Evolutionary conservation across 2,113 vertebrate genomes (phyloP).

Genomic region (Eolophus roseicapilla): DNA sequence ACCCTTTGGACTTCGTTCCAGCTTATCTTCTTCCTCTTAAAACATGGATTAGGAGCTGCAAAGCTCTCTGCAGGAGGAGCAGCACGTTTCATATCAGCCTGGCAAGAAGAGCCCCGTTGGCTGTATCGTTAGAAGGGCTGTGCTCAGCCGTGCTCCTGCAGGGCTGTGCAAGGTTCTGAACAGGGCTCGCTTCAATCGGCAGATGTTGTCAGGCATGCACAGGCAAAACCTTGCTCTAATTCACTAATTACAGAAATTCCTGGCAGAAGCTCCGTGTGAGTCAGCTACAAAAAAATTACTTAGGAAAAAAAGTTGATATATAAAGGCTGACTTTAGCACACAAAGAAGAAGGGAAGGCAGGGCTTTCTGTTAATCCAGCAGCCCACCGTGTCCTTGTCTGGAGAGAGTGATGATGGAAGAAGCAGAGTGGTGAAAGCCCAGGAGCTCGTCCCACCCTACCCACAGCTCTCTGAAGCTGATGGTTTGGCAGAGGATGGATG

Average conservation of each 20-base stretch:
- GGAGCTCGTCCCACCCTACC: neutral
- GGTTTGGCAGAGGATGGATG: neutral
- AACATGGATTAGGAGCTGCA: neutral
- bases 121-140: neutral
- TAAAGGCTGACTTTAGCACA: conserved; percentile 49
- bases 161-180: neutral
- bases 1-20: neutral
- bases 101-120: neutral
- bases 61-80: neutral
- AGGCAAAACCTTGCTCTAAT: conserved; percentile 67
- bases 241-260: conserved; percentile 76
- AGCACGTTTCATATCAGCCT: rapidly evolving
- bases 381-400: neutral
- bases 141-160: neutral
- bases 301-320: conserved; percentile 22
- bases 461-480: neutral
- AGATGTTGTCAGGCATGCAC: conserved; percentile 70
- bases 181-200: conserved; percentile 38
- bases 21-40: neutral
- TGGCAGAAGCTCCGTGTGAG: conserved; percentile 69
- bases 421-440: neutral
- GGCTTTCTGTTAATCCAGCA: neutral
- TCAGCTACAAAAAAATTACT: conserved; percentile 71
- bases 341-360: neutral
- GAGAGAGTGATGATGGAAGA: neutral